A percentile compares a stretch with the other conserved stretches of the same genome.
Conservation (phyloP, 2,113 vertebrate species). For the Odontesthes bonariensis region DNA sequence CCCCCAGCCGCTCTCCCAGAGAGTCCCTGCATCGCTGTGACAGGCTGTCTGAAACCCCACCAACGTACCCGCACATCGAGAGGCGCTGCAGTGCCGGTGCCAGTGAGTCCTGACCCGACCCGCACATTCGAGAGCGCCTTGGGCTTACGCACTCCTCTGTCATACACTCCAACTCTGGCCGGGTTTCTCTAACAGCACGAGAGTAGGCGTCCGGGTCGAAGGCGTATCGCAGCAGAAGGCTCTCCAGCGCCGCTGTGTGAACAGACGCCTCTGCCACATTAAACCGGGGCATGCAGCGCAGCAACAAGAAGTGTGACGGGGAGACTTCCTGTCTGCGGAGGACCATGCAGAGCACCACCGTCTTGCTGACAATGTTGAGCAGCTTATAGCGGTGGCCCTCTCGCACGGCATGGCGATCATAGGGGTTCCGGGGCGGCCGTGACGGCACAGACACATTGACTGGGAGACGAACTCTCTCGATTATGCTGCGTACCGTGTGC, state of each 20-base stretch:
- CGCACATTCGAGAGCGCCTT: conserved; percentile 86
- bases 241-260: conserved; percentile 90
- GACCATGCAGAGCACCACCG: conserved; percentile 94
- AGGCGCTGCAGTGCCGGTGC: conserved; percentile 83
- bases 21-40: conserved; percentile 83
- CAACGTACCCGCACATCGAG: conserved; percentile 83
- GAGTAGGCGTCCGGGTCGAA: conserved; percentile 97
- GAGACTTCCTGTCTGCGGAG: conserved; percentile 89
- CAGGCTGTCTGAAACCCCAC: conserved; percentile 69
- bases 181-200: conserved; percentile 91
- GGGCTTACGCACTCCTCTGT: conserved; percentile 91
- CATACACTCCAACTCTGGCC: conserved; percentile 86
- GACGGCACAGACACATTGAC: conserved; percentile 95
- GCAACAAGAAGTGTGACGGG: conserved; percentile 94
- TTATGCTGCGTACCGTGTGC: conserved; percentile 96
- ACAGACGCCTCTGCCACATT: conserved; percentile 91
- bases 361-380: conserved; percentile 97
- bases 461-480: conserved; percentile 95
- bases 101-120: conserved; percentile 84
- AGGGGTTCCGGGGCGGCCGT: conserved; percentile 92
- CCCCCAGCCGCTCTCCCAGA: conserved; percentile 72
- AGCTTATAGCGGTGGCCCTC: conserved; percentile 99
- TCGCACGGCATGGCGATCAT: conserved; percentile 93
- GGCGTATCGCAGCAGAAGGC: conserved; percentile 87
- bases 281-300: conserved; percentile 95